Conservation (phyloP, 2,113 vertebrate genomes). For the Mola mola region DNA sequence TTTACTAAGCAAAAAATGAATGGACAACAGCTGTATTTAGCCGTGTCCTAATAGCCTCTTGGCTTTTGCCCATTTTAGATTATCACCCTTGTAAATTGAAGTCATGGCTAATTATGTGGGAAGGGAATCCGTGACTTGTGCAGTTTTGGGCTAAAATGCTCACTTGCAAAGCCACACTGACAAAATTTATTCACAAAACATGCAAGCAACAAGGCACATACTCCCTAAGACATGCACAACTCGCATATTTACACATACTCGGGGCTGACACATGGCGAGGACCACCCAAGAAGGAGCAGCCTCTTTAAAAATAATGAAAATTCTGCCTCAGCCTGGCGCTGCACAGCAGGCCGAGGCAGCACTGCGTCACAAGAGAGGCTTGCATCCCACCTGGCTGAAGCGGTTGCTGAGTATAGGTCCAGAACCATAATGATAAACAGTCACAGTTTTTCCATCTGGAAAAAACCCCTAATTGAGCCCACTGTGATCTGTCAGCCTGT, state of each 20-base stretch:
- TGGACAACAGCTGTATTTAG: conserved; percentile 47
- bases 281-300: conserved; percentile 72
- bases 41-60: conserved; percentile 35
- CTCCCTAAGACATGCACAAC: conserved; percentile 27
- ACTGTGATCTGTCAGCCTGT: not conserved
- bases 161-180: conserved; percentile 52
- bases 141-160: conserved; percentile 48
- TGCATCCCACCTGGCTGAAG: conserved; percentile 45
- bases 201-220: conserved; percentile 42
- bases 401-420: conserved; percentile 11
- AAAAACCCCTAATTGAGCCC: conserved; percentile 6
- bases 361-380: conserved; percentile 10
- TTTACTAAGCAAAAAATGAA: too few relatives aligned
- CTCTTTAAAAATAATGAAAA: conserved; percentile 71
- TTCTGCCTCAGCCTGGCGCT: conserved; percentile 57
- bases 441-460: conserved; percentile 19
- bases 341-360: conserved; percentile 52
- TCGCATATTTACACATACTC: conserved; percentile 59
- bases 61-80: conserved; percentile 54
- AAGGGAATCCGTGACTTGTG: conserved; percentile 55
- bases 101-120: conserved; percentile 56
- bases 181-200: conserved; percentile 58
- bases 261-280: conserved; percentile 63
- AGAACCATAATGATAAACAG: conserved; percentile 29
- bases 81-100: conserved; percentile 57